phyloP scores from a whole-genome alignment of 2,797 vertebrate species.

The Phalloptychus januarius region DNA sequence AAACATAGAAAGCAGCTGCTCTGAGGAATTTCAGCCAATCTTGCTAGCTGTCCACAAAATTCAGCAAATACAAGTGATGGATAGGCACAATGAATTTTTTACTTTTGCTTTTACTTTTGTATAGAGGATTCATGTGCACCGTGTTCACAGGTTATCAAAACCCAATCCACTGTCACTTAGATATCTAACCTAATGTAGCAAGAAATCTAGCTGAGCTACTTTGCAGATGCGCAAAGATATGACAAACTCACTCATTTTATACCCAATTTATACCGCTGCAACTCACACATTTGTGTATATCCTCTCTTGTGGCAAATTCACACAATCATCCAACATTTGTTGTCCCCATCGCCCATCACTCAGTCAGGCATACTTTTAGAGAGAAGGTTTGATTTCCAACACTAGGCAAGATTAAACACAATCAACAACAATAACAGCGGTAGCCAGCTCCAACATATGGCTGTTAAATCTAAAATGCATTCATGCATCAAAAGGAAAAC shows the following conservation, averaged over 20 bases:
- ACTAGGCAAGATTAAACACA: conserved; percentile 64
- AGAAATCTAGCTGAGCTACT: conserved; percentile 34
- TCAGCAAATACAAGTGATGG: conserved; percentile 7
- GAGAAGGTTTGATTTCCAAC: conserved; percentile 63
- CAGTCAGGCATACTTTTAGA: conserved; percentile 52
- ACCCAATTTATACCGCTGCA: background rate
- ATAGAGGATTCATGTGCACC: background rate
- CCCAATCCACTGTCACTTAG: conserved; percentile 13
- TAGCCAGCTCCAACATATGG: conserved; percentile 62
- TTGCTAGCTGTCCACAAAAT: conserved; percentile 8
- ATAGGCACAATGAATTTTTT: background rate
- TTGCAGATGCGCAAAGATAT: conserved; percentile 1
- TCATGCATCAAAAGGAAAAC: conserved; percentile 72
- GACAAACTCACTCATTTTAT: conserved; percentile 11
- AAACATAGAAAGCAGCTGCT: conserved; percentile 32
- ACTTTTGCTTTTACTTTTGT: background rate
- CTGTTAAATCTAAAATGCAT: conserved; percentile 65
- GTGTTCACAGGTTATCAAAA: background rate
- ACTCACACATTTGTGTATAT: background rate
- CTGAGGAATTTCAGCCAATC: conserved; percentile 15
- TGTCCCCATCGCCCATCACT: conserved; percentile 30
- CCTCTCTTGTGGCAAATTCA: background rate
- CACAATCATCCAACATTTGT: background rate
- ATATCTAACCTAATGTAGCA: conserved; percentile 44
- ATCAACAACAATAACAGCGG: conserved; percentile 62